Conservation (phyloP, 30 jellyfish, hydroid and myxozoan species). For the Aurelia aurita complex sp. Pacific region DNA sequence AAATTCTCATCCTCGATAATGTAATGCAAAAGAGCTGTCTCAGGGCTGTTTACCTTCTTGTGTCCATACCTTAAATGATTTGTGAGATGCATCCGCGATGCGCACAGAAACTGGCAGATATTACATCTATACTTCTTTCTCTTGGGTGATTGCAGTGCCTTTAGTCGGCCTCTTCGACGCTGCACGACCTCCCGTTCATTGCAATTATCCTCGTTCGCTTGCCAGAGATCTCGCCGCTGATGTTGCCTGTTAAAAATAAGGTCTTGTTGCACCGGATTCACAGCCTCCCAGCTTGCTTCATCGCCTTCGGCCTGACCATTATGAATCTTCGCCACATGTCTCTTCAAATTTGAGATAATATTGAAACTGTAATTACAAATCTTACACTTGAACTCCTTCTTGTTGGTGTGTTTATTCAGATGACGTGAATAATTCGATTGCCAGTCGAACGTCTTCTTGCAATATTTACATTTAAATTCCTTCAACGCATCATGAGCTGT, state of each 20-base stretch:
- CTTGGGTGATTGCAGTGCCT: conserved; percentile 32
- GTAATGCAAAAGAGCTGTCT: conserved; percentile 18
- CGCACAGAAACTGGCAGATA: conserved; percentile 22
- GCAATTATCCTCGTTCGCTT: conserved; percentile 7
- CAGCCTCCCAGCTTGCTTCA: conserved; percentile 42
- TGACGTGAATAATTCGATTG: conserved; percentile 42
- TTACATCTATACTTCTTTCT: conserved; percentile 33
- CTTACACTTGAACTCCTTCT: conserved; percentile 29
- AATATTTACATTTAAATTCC: conserved; percentile 38
- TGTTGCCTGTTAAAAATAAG: conserved; percentile 42
- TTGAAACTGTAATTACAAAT: conserved; percentile 42
- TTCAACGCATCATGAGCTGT: conserved; percentile 41
- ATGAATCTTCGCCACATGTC: conserved; percentile 34
- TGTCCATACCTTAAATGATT: conserved; percentile 42
- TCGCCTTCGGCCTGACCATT: conserved; percentile 37
- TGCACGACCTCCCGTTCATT: not conserved
- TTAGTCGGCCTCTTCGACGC: conserved; percentile 13
- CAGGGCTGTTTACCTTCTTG: conserved; percentile 11
- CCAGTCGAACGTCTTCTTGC: conserved; percentile 54
- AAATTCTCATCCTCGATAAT: conserved; percentile 43
- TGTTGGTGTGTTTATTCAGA: conserved; percentile 49
- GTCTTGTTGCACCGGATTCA: conserved; percentile 46
- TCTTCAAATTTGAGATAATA: conserved; percentile 34
- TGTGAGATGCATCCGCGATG: conserved; percentile 28
- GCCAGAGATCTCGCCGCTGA: conserved; percentile 44